phyloP scores from a whole-genome alignment of 2,888 invertebrate genomes.

The Ganaspis brasiliensis region DNA sequence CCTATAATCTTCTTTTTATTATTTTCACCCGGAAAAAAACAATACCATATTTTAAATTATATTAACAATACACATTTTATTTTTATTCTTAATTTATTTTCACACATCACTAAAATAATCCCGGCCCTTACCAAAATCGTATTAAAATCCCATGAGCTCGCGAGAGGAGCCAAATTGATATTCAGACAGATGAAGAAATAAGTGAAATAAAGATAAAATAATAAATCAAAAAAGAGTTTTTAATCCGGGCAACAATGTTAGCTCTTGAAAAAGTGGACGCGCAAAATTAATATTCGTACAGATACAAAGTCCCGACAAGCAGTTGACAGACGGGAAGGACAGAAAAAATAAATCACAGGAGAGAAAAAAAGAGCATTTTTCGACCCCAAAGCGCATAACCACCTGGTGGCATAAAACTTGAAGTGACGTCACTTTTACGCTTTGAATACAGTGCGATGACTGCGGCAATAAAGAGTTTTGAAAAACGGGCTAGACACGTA shows the following conservation, averaged over 20 bases:
- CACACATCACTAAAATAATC: too few relatives aligned
- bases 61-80: too few relatives aligned
- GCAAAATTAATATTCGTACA: constrained; percentile 29
- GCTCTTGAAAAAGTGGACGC: not conserved
- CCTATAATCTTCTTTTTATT: not conserved
- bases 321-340: constrained; percentile 28
- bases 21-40: not conserved
- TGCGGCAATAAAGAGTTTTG: constrained; percentile 78
- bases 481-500: constrained; percentile 74
- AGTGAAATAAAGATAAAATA: constrained; percentile 5
- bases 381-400: constrained; percentile 56
- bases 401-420: constrained; percentile 63
- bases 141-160: not conserved
- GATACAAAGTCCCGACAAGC: constrained; percentile 36
- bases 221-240: constrained; percentile 13
- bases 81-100: too few relatives aligned
- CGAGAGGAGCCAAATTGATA: not conserved
- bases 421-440: constrained; percentile 64
- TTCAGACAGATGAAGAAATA: constrained; percentile 11
- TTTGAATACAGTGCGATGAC: constrained; percentile 73
- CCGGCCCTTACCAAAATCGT: not conserved
- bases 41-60: not conserved
- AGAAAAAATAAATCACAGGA: constrained; percentile 32
- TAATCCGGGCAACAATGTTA: constrained; percentile 24
- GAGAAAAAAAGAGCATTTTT: constrained; percentile 50